Evolutionary conservation across 53 echinoderm and acorn worm genomes (phyloP), one percentile per base, ranked within the genome.

Genomic region (Temnopleurus reevesii): DNA sequence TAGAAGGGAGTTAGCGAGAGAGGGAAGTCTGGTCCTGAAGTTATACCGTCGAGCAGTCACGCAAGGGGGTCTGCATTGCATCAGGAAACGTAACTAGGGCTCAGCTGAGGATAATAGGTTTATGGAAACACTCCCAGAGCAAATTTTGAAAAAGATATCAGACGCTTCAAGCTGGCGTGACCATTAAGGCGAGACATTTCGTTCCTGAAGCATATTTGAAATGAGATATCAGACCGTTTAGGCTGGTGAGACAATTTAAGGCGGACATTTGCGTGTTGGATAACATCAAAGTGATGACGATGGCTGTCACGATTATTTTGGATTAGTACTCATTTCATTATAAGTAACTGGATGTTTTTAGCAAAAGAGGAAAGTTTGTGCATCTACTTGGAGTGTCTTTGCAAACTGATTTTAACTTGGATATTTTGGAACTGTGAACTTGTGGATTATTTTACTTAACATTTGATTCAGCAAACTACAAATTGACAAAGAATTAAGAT

Each of bases 41-140:
- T 71, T 63, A 63, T n/a, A n/a, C 41, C 36, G 71, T 38, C 71
- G 4, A 19, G 38, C 17, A 19, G 12, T 61, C 30, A 31, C 61
- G 28, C 71, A 38, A 38, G 71, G 71, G 71, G 71, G 71, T 71
- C 71, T 71, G 41, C 41, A 36, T 21, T 2, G 41, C 38, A 7
- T 63, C 71, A 71, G 71, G 71, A 71, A 71, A 41, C 41, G 71
- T 41, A 71, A 71, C 38, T 71, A 21, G 71, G 71, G 41, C 71
- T 71, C 21, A 21, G 41, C 71, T 41, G 71, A 66, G n/a, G 71
- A 71, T 71, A 41, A 41, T 23, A 71, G 43, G 41, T 34, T 71
- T 71, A 15, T 71, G 71, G 36, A 41, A 71, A 38, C 43, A 41
- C 71, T 71, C 71, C 71, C 8, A 34, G 28, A 71, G 71, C 71